phyloP scores from a whole-genome alignment of 2,113 vertebrate species.

The Conger conger region DNA sequence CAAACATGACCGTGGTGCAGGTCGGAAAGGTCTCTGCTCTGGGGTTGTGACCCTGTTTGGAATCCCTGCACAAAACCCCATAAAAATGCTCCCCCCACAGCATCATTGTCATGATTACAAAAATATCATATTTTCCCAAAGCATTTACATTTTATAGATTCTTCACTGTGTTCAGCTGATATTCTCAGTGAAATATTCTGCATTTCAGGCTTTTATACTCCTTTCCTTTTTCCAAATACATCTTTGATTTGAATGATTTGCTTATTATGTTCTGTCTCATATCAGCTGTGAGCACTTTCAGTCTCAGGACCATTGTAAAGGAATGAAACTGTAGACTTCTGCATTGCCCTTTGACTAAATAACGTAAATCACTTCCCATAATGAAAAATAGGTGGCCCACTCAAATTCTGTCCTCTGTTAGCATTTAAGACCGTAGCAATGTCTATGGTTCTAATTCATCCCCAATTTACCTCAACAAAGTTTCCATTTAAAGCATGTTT shows the following conservation, averaged over 20 bases:
- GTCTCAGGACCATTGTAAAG: neutral
- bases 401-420: neutral
- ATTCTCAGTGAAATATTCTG: neutral
- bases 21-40: neutral
- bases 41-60: neutral
- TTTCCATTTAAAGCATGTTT: neutral
- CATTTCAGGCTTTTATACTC: neutral
- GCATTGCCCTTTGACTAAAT: neutral
- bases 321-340: neutral
- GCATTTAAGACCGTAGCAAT: neutral
- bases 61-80: neutral
- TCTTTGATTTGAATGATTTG: neutral
- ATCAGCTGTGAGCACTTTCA: neutral
- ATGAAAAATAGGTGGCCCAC: neutral
- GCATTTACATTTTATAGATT: neutral
- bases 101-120: neutral
- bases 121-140: too few relatives aligned
- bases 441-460: neutral
- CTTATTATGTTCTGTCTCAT: neutral
- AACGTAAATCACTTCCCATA: neutral
- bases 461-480: neutral
- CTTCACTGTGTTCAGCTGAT: neutral
- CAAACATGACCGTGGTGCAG: slow-evolving; percentile 7
- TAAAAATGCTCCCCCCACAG: neutral
- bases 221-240: neutral